These are phyloP conservation scores for Mesoclemmys tuberculata DNA, from an alignment of 2,113 vertebrate genomes.

Conservation along the genomic window DNA sequence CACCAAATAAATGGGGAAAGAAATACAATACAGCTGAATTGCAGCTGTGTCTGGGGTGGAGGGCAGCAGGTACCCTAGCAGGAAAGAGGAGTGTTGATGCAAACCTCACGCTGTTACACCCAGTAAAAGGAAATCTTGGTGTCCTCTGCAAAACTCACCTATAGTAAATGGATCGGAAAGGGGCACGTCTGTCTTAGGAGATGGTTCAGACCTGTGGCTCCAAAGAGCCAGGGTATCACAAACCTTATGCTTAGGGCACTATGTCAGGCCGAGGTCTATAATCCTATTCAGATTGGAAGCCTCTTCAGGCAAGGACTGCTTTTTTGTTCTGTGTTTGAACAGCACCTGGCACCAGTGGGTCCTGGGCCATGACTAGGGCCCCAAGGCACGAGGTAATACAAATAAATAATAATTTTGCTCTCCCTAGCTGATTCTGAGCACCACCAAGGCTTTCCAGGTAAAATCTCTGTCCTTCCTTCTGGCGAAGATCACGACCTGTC, in stretches of 20 bases:
- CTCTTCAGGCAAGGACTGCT: no score
- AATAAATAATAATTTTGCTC: background rate
- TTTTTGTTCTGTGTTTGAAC: background rate
- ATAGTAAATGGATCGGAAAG: background rate
- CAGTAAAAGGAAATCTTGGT: background rate
- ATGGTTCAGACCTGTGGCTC: background rate
- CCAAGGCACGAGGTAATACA: background rate
- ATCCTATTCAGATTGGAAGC: background rate
- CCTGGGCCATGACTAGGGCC: background rate
- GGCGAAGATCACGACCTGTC: background rate
- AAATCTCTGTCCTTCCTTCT: background rate
- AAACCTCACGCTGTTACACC: background rate
- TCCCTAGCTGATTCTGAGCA: background rate
- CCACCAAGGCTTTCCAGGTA: background rate
- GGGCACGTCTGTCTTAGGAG: background rate
- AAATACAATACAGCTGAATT: background rate
- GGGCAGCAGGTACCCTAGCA: accelerated
- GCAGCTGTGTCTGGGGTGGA: background rate
- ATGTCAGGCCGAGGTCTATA: background rate
- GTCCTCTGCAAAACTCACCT: background rate
- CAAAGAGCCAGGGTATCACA: background rate
- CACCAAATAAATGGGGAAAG: background rate
- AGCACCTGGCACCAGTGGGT: background rate
- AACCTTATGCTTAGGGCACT: background rate
- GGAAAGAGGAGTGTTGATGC: background rate